Percentiles rank a stretch among this genome's conserved stretches.
Evolutionary conservation across 1,140 invertebrate genomes (phyloP).

Genomic region (Aphelinus atriplicis): DNA sequence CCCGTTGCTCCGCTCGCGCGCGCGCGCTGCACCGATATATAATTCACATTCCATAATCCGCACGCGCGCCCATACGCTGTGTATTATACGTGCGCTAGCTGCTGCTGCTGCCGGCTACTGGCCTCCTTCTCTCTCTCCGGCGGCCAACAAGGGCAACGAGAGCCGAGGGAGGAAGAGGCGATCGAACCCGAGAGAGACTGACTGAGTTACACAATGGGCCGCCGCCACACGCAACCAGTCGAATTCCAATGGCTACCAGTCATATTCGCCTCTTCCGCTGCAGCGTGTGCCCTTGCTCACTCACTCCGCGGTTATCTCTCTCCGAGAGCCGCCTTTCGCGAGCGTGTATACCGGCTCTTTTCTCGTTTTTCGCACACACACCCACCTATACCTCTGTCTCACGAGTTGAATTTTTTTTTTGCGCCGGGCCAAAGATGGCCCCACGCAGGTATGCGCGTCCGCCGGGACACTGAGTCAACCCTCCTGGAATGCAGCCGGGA

Average conservation of each 20-base stretch:
- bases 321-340: no score
- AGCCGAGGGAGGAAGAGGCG: no score
- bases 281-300: no score
- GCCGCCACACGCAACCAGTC: background rate
- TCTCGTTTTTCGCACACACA: no score
- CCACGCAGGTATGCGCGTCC: no score
- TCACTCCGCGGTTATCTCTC: no score
- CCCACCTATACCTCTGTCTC: background rate
- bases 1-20: background rate
- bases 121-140: background rate
- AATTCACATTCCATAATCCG: conserved; percentile 40
- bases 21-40: background rate
- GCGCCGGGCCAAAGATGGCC: no score
- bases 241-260: conserved; percentile 32
- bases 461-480: no score
- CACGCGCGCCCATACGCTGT: background rate
- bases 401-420: background rate
- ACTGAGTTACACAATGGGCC: conserved; percentile 30
- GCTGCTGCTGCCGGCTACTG: no score
- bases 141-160: conserved; percentile 10
- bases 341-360: no score
- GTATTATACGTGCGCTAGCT: no score
- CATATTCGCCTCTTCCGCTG: conserved; percentile 11
- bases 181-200: background rate
- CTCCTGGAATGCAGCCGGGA: no score